phyloP scores from a whole-genome alignment of 2,888 invertebrate genomes.

The Hyposoter didymator region DNA sequence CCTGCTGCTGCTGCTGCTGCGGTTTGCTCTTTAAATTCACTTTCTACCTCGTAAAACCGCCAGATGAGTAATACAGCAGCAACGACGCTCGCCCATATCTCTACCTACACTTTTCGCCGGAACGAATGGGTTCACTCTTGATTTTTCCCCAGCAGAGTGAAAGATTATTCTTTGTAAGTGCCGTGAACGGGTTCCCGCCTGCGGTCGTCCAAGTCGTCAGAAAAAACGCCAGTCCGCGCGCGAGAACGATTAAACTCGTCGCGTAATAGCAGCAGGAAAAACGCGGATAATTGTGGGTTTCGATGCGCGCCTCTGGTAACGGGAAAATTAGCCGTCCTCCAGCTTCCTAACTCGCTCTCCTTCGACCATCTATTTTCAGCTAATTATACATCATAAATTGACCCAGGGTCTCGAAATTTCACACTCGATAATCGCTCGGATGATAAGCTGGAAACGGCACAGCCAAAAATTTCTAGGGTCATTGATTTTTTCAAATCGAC shows the following conservation, averaged over 20 bases:
- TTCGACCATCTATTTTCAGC: conserved; percentile 29
- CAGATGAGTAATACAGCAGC: conserved; percentile 43
- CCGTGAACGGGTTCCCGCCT: conserved; percentile 39
- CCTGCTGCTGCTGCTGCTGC: conserved; percentile 8
- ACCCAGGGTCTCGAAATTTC: conserved; percentile 25
- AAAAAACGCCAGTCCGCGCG: conserved; percentile 40
- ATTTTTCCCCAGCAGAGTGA: conserved; percentile 31
- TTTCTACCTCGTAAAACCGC: conserved; percentile 81
- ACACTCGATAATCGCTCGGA: neutral
- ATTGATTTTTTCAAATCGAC: neutral
- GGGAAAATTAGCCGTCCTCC: conserved; percentile 41
- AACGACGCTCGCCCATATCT: conserved; percentile 29
- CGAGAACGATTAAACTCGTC: conserved; percentile 47
- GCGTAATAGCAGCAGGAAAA: conserved; percentile 61
- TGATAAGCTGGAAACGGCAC: conserved; percentile 6
- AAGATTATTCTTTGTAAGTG: conserved; percentile 10
- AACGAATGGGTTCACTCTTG: conserved; percentile 72
- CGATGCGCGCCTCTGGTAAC: conserved; percentile 48
- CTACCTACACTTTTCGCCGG: conserved; percentile 71
- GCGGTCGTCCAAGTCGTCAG: conserved; percentile 41
- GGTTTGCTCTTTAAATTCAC: conserved; percentile 77
- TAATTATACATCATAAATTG: conserved; percentile 44
- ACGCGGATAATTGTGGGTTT: conserved; percentile 41
- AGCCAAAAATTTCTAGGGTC: neutral
- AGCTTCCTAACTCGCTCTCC: neutral